Evolutionary conservation across 2,888 invertebrate genomes (phyloP).

Genomic region (Agonopterix subpropinquella): DNA sequence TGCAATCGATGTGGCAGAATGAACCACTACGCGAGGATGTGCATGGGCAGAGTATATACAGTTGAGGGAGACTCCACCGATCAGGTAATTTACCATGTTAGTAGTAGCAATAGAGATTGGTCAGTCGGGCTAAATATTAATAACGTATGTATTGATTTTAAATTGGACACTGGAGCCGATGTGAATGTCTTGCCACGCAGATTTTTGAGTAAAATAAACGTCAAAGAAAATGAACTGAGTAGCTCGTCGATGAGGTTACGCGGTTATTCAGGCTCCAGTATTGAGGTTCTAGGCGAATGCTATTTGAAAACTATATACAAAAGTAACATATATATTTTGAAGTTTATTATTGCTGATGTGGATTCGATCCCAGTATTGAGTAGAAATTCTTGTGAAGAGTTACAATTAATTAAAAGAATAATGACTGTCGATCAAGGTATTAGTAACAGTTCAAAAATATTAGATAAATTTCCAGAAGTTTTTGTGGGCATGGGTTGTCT

Average conservation of each 20-base stretch:
- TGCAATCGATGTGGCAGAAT: constrained; percentile 9
- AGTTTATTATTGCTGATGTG: constrained; percentile 13
- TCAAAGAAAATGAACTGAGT: constrained; percentile 8
- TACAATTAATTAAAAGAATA: no score
- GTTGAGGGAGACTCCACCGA: constrained; percentile 12
- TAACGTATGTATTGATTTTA: constrained; percentile 11
- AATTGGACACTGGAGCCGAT: constrained; percentile 18
- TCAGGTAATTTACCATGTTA: constrained; percentile 12
- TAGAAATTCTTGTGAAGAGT: no score
- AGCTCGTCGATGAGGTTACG: constrained; percentile 6
- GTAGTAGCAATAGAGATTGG: constrained; percentile 9
- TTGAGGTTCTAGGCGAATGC: constrained; percentile 13
- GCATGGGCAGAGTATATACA: constrained; percentile 11
- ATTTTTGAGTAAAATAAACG: constrained; percentile 1
- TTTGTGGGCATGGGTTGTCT: no score
- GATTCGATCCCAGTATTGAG: constrained; percentile 12
- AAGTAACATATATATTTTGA: constrained; percentile 8
- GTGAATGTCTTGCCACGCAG: constrained; percentile 1
- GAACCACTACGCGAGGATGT: constrained; percentile 15
- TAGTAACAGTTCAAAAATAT: no score
- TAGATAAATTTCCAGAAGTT: no score
- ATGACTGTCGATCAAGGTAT: no score
- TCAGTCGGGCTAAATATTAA: constrained; percentile 10
- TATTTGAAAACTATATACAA: constrained; percentile 12
- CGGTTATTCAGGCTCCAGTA: constrained; percentile 13